These are phyloP conservation scores for Batillaria attramentaria DNA, from an alignment of 1,140 invertebrate genomes.

Conservation along the genomic window DNA sequence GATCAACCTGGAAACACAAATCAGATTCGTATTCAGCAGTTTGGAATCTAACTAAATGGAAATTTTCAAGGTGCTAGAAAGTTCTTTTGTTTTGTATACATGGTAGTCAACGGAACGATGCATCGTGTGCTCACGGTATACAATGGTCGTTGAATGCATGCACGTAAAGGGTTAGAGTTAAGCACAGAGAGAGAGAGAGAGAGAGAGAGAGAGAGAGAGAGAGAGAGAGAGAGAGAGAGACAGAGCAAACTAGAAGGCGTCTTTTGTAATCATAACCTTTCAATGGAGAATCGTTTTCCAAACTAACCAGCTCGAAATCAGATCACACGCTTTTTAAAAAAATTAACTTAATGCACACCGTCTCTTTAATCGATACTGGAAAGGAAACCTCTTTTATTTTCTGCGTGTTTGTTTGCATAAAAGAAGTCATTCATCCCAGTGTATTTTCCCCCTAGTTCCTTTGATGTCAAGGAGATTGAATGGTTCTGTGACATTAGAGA, in stretches of 20 bases:
- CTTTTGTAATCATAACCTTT: not conserved
- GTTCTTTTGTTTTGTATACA: not conserved
- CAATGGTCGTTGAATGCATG: too few relatives aligned
- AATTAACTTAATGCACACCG: not conserved
- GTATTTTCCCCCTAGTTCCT: too few relatives aligned
- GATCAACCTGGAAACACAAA: conserved; percentile 19
- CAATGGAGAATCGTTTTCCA: not conserved
- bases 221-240: not conserved
- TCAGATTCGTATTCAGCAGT: not conserved
- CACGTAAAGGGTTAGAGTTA: not conserved
- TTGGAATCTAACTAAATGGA: too few relatives aligned
- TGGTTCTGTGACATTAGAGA: not conserved
- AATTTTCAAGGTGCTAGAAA: not conserved
- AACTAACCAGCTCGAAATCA: not conserved
- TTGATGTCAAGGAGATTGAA: not conserved
- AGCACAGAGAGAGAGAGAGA: too few relatives aligned
- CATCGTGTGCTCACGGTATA: too few relatives aligned
- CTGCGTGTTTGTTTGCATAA: too few relatives aligned
- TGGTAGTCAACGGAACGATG: not conserved
- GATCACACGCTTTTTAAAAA: not conserved
- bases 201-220: too few relatives aligned
- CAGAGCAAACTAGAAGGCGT: not conserved
- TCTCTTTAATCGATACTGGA: not conserved
- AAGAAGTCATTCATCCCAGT: too few relatives aligned
- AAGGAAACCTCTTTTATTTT: not conserved